A percentile compares a stretch with the other conserved stretches of the same genome.
Evolutionary conservation across 2,113 vertebrate genomes (phyloP).

Genomic region (Ochotona curzoniae): DNA sequence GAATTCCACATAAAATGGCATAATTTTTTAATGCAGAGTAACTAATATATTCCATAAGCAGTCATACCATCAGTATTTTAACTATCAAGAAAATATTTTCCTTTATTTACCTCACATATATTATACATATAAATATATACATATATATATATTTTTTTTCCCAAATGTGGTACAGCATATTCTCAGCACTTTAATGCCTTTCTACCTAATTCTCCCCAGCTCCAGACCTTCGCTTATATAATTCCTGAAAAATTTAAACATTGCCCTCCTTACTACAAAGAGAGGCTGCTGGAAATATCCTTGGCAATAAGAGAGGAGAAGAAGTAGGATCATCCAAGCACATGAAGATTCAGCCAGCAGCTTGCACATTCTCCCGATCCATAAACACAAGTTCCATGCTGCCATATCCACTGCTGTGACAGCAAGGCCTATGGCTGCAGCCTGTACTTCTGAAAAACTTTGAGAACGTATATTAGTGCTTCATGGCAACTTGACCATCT

Average conservation of each 20-base stretch:
- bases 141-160: background rate
- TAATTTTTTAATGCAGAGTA: slow-evolving; percentile 41
- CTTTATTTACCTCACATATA: slow-evolving; percentile 49
- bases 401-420: background rate
- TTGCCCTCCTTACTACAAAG: background rate
- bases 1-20: background rate
- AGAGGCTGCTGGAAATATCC: background rate
- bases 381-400: background rate
- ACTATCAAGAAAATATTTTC: slow-evolving; percentile 41
- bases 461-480: background rate
- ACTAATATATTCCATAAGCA: slow-evolving; percentile 55
- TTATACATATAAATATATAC: background rate
- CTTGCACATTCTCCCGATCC: background rate
- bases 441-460: background rate
- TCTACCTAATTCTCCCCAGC: background rate
- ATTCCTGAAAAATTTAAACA: slow-evolving; percentile 20
- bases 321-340: background rate
- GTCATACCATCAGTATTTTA: slow-evolving; percentile 32
- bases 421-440: background rate
- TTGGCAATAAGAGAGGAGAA: background rate
- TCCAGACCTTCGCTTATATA: slow-evolving; percentile 43
- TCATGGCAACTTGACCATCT: background rate
- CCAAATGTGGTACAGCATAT: background rate
- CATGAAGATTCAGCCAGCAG: background rate
- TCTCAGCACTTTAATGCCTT: slow-evolving; percentile 37